phyloP scores from a whole-genome alignment of 2,888 invertebrate species.

The Seira sanloemensis region DNA sequence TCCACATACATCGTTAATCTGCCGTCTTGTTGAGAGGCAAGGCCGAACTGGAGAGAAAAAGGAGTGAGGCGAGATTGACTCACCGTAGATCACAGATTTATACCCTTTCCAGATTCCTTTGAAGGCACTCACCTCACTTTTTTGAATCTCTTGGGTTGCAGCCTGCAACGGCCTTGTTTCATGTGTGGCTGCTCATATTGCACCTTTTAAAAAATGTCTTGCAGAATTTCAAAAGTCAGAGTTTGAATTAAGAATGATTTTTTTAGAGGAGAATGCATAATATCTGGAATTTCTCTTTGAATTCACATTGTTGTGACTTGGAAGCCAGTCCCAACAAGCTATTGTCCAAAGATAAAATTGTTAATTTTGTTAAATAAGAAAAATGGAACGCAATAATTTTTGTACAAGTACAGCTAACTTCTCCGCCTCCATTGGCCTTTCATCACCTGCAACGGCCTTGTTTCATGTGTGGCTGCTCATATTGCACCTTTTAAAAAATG shows the following conservation, averaged over 20 bases:
- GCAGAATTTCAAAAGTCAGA: too few species aligned
- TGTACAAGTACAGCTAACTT: slow-evolving; percentile 49
- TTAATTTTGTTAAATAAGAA: background rate
- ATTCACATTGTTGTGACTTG: too few species aligned
- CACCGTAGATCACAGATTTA: slow-evolving; percentile 28
- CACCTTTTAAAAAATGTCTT: too few species aligned
- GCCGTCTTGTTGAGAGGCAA: slow-evolving; percentile 51
- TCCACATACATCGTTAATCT: slow-evolving; percentile 69
- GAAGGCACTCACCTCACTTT: slow-evolving; percentile 46
- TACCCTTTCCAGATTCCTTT: slow-evolving; percentile 22
- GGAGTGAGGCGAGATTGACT: slow-evolving; percentile 22
- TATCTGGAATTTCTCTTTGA: too few species aligned
- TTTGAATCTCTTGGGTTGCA: background rate
- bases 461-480: too few species aligned
- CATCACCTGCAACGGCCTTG: background rate
- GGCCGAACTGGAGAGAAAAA: slow-evolving; percentile 35
- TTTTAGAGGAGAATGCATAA: too few species aligned
- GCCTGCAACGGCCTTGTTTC: background rate
- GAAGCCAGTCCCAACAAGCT: too few species aligned
- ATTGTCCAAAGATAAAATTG: too few species aligned
- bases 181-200: too few species aligned
- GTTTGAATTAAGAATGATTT: too few species aligned
- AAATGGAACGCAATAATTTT: slow-evolving; percentile 46
- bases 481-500: too few species aligned
- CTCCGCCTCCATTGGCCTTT: slow-evolving; percentile 54